Evolutionary conservation across 2,888 invertebrate species (phyloP), one percentile per base, ranked within the genome.

Genomic region (Prenolepis imparis): DNA sequence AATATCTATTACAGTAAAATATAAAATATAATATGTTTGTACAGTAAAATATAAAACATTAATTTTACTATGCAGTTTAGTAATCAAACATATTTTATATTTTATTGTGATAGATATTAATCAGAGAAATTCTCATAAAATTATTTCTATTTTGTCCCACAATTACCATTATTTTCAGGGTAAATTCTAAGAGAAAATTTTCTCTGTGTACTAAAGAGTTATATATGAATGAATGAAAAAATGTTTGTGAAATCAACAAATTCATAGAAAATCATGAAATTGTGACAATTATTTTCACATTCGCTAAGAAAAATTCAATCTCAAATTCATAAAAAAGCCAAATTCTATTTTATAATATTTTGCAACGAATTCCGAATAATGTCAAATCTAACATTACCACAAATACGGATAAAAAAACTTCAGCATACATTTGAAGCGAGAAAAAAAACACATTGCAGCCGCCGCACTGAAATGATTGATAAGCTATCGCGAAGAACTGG

Each of bases 401-500:
- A n/a, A 63, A 63, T 24, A 15, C 55, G 66, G 4, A 36, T 41
- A 28, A 66, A 28, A 52, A n/a, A 8, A 1, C 55, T 77, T 52
- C 11, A 5, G 28, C 6, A 64, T n/a, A 28, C 9, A 15, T 41
- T n/a, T n/a, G 28, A 52, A 39, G 36, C 21, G 11, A 18, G 24
- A 39, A 28, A 66, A 52, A 24, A 66, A 52, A 24, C 52, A 67
- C 28, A 21, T 66, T n/a, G 63, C 63, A 24, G 48, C 64, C 41
- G 55, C 24, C 67, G 28, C 28, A n/a, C 66, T 44, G 68, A 78
- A 64, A 70, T 84, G 81, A 85, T 88, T 83, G 85, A 83, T 80
- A 74, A 66, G 52, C 32, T 44, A 59, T 28, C 18, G 18, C 75
- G 57, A 57, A 57, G 3, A 70, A 77, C 57, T 36, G n/a, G 66